Evolutionary conservation across 2,797 vertebrate species (phyloP).

Genomic region (Muscicapa striata): DNA sequence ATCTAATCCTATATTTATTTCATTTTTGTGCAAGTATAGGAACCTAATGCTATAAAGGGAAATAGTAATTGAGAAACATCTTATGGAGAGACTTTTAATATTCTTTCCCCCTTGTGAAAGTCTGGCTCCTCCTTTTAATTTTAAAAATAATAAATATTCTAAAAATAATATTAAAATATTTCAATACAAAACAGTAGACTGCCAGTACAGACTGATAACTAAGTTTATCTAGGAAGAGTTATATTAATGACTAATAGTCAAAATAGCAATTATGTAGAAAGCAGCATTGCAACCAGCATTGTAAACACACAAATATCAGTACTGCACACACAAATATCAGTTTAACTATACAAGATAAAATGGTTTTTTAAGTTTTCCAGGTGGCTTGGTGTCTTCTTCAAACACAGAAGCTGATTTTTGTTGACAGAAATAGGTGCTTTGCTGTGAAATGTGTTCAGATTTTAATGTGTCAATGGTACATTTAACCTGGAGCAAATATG

Average conservation of each 20-base stretch:
- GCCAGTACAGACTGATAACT: neutral
- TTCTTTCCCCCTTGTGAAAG: neutral
- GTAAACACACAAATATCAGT: neutral
- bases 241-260: neutral
- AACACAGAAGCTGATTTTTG: conserved; percentile 22
- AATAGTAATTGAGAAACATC: neutral
- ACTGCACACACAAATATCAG: neutral
- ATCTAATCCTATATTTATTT: neutral
- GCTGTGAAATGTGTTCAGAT: conserved; percentile 26
- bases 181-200: neutral
- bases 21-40: neutral
- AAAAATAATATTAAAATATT: neutral
- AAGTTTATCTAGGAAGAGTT: neutral
- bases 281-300: neutral
- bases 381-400: conserved; percentile 11
- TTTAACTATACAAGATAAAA: neutral
- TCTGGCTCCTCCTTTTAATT: neutral
- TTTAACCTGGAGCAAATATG: conserved; percentile 46
- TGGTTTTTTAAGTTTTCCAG: neutral
- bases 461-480: conserved; percentile 9
- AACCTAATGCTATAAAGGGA: neutral
- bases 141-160: neutral
- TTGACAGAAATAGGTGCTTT: conserved; percentile 43
- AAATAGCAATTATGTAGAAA: neutral
- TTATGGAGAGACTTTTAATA: neutral